Percentiles rank a stretch among this genome's conserved stretches.
phyloP scores from a whole-genome alignment of 2,797 vertebrate species.

The Erethizon dorsatum region DNA sequence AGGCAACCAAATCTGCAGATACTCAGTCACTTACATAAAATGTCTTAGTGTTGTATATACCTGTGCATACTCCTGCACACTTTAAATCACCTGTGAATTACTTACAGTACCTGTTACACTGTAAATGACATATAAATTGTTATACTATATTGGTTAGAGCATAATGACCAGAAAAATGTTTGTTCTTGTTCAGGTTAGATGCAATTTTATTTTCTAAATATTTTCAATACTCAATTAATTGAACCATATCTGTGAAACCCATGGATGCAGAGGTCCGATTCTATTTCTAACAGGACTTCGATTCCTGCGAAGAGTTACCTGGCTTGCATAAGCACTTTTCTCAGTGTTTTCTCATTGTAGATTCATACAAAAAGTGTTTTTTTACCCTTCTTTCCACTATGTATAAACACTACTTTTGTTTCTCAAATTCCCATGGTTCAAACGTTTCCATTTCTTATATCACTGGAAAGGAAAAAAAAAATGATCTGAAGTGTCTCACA shows the following conservation, averaged over 20 bases:
- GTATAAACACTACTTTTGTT: not conserved
- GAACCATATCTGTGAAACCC: not conserved
- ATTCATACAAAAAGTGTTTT: not conserved
- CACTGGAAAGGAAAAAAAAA: not conserved
- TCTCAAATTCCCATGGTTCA: not conserved
- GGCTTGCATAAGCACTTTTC: not conserved
- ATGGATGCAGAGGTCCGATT: no score
- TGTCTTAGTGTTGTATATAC: not conserved
- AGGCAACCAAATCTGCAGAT: not conserved
- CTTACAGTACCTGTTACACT: not conserved
- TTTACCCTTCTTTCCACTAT: not conserved
- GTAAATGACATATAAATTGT: not conserved
- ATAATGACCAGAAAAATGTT: not conserved
- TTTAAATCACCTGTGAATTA: not conserved
- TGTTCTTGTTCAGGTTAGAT: not conserved
- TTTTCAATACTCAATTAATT: not conserved
- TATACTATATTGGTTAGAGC: not conserved
- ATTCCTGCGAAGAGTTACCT: not conserved
- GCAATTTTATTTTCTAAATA: not conserved
- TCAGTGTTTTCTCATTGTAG: not conserved
- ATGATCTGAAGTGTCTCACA: no score
- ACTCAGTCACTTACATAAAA: not conserved
- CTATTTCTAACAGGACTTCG: not conserved
- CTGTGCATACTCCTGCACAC: no score
- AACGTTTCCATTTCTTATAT: not conserved